These are phyloP conservation scores for Saturnia pavonia DNA, from an alignment of 2,888 invertebrate genomes.

Conservation along the genomic window DNA sequence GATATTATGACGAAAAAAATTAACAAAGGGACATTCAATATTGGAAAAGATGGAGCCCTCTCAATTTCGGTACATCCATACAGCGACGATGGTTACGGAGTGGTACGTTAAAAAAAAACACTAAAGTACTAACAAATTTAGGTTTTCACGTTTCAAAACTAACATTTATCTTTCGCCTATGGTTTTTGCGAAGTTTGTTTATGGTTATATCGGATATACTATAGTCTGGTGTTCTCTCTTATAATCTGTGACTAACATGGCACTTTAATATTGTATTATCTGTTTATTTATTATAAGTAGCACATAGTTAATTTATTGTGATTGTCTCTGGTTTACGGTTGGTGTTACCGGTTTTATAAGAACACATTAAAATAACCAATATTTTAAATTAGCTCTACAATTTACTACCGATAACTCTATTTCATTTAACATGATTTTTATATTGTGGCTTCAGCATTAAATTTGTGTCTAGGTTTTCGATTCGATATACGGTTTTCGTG, in stretches of 20 bases:
- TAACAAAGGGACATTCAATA: slow-evolving; percentile 62
- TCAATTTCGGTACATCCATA: slow-evolving; percentile 71
- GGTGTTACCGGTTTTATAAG: neutral
- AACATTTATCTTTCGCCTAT: slow-evolving; percentile 27
- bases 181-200: slow-evolving; percentile 14
- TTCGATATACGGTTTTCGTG: no score
- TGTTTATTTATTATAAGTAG: neutral
- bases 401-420: neutral
- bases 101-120: slow-evolving; percentile 58
- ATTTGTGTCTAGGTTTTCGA: no score
- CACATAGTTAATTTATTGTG: slow-evolving; percentile 8
- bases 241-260: slow-evolving; percentile 5
- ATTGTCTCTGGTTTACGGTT: neutral
- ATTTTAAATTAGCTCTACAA: neutral
- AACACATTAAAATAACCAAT: neutral
- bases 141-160: slow-evolving; percentile 35
- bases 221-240: neutral
- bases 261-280: slow-evolving; percentile 11
- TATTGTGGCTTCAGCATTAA: neutral
- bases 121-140: slow-evolving; percentile 41
- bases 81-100: slow-evolving; percentile 43
- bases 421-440: neutral
- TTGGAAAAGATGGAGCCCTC: slow-evolving; percentile 72
- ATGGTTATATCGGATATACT: slow-evolving; percentile 21
- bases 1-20: slow-evolving; percentile 66